phyloP scores from a whole-genome alignment of 2,797 vertebrate genomes.

The Apogon hyalosoma region DNA sequence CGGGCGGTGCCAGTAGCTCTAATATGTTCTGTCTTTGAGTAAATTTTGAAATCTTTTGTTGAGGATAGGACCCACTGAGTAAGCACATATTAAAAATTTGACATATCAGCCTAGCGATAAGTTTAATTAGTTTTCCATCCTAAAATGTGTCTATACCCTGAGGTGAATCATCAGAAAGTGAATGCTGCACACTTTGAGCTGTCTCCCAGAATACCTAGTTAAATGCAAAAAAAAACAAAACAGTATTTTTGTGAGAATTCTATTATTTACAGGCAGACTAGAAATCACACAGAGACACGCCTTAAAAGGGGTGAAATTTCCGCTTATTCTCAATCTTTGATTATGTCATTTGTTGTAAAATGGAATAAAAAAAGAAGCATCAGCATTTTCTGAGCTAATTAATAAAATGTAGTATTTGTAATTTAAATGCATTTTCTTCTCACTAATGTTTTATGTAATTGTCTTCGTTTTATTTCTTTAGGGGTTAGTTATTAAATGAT shows the following conservation, averaged over 20 bases:
- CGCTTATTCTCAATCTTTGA: background rate
- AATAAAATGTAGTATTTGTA: background rate
- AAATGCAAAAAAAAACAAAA: slow-evolving; percentile 3
- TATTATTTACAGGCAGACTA: slow-evolving; percentile 8
- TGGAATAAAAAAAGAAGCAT: background rate
- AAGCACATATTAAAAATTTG: slow-evolving; percentile 1
- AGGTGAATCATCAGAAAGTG: slow-evolving; percentile 22
- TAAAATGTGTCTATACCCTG: slow-evolving; percentile 12
- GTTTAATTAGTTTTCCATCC: slow-evolving; percentile 23
- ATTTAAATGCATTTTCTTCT: slow-evolving; percentile 1
- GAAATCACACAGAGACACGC: no score
- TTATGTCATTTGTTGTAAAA: background rate
- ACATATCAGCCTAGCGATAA: slow-evolving; percentile 10
- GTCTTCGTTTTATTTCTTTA: slow-evolving; percentile 7
- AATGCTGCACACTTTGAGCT: background rate
- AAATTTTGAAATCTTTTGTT: slow-evolving; percentile 18
- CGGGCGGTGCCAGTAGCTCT: slow-evolving; percentile 13
- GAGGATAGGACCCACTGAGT: slow-evolving; percentile 19
- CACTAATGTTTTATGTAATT: slow-evolving; percentile 3
- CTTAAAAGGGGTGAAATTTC: background rate
- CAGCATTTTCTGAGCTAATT: slow-evolving; percentile 11
- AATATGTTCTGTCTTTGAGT: slow-evolving; percentile 11
- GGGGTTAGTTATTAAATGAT: slow-evolving; percentile 8
- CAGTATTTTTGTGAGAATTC: background rate
- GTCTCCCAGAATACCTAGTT: background rate